These are phyloP conservation scores for Botia almorhae DNA, from an alignment of 2,797 vertebrate genomes.

Conservation along the genomic window DNA sequence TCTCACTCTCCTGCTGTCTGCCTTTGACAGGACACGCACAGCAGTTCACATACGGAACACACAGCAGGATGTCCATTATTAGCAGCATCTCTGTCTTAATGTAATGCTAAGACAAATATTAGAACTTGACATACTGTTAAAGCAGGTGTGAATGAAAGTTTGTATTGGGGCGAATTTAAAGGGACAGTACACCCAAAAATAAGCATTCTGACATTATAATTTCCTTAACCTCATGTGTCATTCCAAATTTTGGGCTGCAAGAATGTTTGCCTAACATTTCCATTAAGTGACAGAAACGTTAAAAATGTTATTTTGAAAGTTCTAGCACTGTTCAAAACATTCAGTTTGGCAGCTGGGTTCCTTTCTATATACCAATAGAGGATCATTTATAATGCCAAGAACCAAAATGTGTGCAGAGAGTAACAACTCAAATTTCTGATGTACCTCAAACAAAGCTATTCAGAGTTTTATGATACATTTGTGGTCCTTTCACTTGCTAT, in stretches of 20 bases:
- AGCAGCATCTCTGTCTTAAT: slow-evolving; percentile 8
- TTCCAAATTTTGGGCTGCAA: not conserved
- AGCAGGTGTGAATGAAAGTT: not conserved
- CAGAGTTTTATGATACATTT: too few relatives aligned
- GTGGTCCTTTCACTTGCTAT: too few relatives aligned
- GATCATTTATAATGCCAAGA: too few relatives aligned
- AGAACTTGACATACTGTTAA: not conserved
- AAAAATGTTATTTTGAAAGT: too few relatives aligned
- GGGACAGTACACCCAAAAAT: not conserved
- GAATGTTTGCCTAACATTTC: too few relatives aligned
- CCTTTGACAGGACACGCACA: slow-evolving; percentile 25
- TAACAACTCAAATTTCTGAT: too few relatives aligned
- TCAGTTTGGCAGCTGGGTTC: too few relatives aligned
- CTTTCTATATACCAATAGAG: too few relatives aligned
- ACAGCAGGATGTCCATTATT: slow-evolving; percentile 9
- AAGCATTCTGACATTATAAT: not conserved
- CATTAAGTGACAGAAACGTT: too few relatives aligned
- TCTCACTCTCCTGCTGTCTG: slow-evolving; percentile 41
- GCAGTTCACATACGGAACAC: not conserved
- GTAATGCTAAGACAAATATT: not conserved
- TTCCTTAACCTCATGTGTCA: not conserved
- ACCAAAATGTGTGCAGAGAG: too few relatives aligned
- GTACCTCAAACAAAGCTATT: too few relatives aligned
- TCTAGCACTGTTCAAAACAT: too few relatives aligned
- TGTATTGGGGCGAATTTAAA: not conserved